Percentiles rank a stretch among this genome's conserved stretches.
phyloP scores from a whole-genome alignment of 2,113 vertebrate genomes.

The Pandion haliaetus region DNA sequence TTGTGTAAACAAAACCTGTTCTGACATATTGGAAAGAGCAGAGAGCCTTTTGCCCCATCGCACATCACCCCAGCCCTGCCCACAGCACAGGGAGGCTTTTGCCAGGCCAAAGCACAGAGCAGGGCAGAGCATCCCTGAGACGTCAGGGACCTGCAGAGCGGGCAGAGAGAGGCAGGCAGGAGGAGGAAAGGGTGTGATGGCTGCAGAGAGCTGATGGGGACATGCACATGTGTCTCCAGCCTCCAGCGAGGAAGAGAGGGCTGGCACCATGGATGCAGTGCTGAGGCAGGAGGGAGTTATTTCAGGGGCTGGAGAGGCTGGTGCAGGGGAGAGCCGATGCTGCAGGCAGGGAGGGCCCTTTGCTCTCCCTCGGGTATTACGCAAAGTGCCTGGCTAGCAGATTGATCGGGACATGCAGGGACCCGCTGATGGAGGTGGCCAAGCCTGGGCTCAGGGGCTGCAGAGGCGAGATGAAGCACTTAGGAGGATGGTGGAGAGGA shows the following conservation, averaged over 20 bases:
- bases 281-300: background rate
- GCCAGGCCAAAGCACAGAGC: background rate
- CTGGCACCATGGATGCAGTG: background rate
- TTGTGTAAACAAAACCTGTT: background rate
- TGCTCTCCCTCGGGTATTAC: background rate
- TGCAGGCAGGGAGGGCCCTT: background rate
- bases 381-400: background rate
- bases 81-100: background rate
- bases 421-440: background rate
- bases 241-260: background rate
- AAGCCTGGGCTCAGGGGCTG: background rate
- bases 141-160: background rate
- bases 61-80: background rate
- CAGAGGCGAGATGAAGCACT: background rate
- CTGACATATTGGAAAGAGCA: background rate
- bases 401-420: background rate
- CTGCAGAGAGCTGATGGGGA: background rate
- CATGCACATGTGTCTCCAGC: accelerated
- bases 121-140: background rate
- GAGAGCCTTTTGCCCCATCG: background rate
- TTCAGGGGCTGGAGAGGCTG: background rate
- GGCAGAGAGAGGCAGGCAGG: background rate
- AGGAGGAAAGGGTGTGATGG: background rate
- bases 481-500: background rate
- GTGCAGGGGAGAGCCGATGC: background rate